Evolutionary conservation across 1,140 invertebrate genomes (phyloP).

Genomic region (Drosophila gunungcola): DNA sequence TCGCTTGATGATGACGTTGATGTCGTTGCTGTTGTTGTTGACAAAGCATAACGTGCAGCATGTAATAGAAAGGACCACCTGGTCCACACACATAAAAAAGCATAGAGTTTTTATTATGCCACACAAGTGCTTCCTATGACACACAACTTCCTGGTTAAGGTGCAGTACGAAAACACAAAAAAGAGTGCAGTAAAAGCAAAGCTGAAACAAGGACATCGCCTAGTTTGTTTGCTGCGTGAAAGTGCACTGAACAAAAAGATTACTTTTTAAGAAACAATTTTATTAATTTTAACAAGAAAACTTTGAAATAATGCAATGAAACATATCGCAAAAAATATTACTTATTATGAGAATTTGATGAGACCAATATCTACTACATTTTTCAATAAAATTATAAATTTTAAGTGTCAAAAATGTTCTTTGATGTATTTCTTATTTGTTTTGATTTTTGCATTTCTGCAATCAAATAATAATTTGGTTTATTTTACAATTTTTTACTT

Average conservation of each 20-base stretch:
- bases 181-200: constrained; percentile 14
- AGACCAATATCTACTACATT: too few relatives aligned
- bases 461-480: too few relatives aligned
- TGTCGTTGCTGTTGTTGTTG: constrained; percentile 46
- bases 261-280: too few relatives aligned
- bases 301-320: too few relatives aligned
- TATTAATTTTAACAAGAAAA: too few relatives aligned
- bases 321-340: too few relatives aligned
- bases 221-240: constrained; percentile 18
- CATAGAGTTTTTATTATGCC: constrained; percentile 76
- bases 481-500: too few relatives aligned
- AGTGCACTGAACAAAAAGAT: neutral
- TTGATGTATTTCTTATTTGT: too few relatives aligned
- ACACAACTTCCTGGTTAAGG: constrained; percentile 73
- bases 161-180: constrained; percentile 41
- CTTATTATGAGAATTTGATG: too few relatives aligned
- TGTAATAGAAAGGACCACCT: constrained; percentile 30
- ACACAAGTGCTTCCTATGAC: constrained; percentile 80
- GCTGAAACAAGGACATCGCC: constrained; percentile 33
- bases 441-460: too few relatives aligned
- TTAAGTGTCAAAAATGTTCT: too few relatives aligned
- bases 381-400: too few relatives aligned
- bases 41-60: constrained; percentile 71
- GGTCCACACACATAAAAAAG: constrained; percentile 45
- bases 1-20: constrained; percentile 42